These are phyloP conservation scores for Phymanthus crucifer DNA, from an alignment of 92 coral and sea anemone species.

Conservation along the genomic window DNA sequence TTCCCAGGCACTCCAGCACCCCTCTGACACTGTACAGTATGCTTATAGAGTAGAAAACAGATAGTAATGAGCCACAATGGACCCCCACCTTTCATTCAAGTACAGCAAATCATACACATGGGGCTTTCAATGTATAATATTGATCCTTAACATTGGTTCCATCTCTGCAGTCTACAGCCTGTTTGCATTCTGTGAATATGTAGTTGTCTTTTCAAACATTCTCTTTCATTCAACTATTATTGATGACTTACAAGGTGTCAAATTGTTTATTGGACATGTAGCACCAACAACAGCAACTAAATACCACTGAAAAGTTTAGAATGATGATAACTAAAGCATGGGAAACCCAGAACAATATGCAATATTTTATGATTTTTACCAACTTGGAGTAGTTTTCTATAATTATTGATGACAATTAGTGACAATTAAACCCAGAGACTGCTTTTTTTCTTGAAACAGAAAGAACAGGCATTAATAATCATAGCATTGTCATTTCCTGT, in stretches of 20 bases:
- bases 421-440: too few species aligned
- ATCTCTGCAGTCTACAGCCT: constrained; percentile 75
- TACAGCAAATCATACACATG: too few species aligned
- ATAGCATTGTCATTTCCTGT: neutral
- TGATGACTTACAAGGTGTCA: constrained; percentile 51
- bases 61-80: neutral
- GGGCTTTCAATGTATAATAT: neutral
- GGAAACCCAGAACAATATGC: neutral
- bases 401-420: too few species aligned
- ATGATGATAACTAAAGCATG: neutral
- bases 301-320: neutral
- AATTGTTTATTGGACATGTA: neutral
- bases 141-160: constrained; percentile 6
- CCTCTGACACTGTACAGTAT: too few species aligned
- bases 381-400: too few species aligned
- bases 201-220: constrained; percentile 82
- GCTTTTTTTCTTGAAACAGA: too few species aligned
- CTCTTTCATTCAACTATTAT: constrained; percentile 66
- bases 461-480: too few species aligned
- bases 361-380: too few species aligned
- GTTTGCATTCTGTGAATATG: constrained; percentile 87
- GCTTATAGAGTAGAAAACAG: neutral
- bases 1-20: too few species aligned
- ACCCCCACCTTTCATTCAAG: neutral
- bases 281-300: neutral